These are phyloP conservation scores for Percina caprodes DNA, from an alignment of 2,113 vertebrate genomes.

Conservation along the genomic window DNA sequence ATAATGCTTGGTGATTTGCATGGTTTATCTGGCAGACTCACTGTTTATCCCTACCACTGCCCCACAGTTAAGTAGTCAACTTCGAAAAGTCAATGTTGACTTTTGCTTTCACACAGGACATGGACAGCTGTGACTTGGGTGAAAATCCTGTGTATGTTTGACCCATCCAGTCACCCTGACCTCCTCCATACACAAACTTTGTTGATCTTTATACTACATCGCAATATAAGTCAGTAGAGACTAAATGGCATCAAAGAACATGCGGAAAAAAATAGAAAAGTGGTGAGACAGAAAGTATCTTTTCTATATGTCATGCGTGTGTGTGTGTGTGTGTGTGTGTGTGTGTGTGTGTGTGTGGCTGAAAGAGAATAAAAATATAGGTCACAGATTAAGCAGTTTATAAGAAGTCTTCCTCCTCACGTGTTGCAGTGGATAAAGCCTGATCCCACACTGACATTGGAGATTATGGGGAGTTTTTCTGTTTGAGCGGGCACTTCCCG, in stretches of 20 bases:
- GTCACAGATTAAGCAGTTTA: constrained; percentile 59
- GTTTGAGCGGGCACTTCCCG: constrained; percentile 61
- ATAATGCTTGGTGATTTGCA: background rate
- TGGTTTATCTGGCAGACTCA: constrained; percentile 15
- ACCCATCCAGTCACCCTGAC: too few species aligned
- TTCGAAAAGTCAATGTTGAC: too few species aligned
- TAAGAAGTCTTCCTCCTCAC: constrained; percentile 66
- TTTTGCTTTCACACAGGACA: too few species aligned
- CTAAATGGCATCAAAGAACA: too few species aligned
- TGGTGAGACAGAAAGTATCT: too few species aligned
- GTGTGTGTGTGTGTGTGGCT: background rate
- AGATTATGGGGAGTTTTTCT: constrained; percentile 56
- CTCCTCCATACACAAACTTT: too few species aligned
- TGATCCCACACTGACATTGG: constrained; percentile 61
- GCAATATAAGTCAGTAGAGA: too few species aligned
- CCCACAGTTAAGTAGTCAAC: too few species aligned
- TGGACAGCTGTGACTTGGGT: too few species aligned
- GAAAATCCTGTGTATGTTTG: too few species aligned
- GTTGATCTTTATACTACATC: too few species aligned
- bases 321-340: constrained; percentile 24
- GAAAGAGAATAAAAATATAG: constrained; percentile 4
- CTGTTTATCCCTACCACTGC: background rate
- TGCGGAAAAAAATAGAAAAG: too few species aligned
- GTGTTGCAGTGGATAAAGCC: constrained; percentile 59
- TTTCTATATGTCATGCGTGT: background rate